phyloP scores from a whole-genome alignment of 2,797 vertebrate species.

The Xenopus petersii region DNA sequence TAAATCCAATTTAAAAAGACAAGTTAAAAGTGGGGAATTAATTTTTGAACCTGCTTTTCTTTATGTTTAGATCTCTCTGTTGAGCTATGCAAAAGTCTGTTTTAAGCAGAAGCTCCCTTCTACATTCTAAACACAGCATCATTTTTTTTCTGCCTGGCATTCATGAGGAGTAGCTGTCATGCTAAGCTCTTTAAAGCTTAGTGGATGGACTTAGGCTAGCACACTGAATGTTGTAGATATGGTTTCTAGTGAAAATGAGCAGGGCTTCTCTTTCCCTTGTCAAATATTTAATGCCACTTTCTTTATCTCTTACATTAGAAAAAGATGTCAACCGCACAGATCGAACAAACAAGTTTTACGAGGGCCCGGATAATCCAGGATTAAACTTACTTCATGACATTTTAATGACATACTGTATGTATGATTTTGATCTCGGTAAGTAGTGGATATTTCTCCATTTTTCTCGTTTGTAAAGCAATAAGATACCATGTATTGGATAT shows the following conservation, averaged over 20 bases:
- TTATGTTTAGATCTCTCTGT: too few species aligned
- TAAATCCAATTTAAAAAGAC: too few species aligned
- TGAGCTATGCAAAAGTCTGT: too few species aligned
- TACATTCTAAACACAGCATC: conserved; percentile 46
- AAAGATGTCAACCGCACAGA: conserved; percentile 97
- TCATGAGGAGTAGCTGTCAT: conserved; percentile 48
- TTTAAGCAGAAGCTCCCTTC: conserved; percentile 33
- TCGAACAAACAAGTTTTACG: conserved; percentile 91
- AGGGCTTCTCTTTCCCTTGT: conserved; percentile 38
- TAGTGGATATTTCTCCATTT: not conserved
- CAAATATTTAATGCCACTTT: conserved; percentile 56
- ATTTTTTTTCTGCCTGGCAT: conserved; percentile 51
- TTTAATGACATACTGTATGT: conserved; percentile 98
- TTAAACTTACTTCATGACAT: conserved; percentile 92
- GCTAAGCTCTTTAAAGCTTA: conserved; percentile 54
- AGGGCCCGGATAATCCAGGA: conserved; percentile 90
- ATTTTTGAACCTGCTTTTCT: not conserved
- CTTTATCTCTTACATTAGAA: conserved; percentile 69
- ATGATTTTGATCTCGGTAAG: conserved; percentile 95
- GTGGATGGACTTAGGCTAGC: conserved; percentile 27
- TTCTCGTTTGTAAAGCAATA: too few species aligned
- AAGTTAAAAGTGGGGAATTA: too few species aligned
- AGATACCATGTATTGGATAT: too few species aligned
- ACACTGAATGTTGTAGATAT: conserved; percentile 49
- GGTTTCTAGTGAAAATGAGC: conserved; percentile 53